phyloP scores from a whole-genome alignment of 2,797 vertebrate genomes.

The Phyllotis vaccarum region DNA sequence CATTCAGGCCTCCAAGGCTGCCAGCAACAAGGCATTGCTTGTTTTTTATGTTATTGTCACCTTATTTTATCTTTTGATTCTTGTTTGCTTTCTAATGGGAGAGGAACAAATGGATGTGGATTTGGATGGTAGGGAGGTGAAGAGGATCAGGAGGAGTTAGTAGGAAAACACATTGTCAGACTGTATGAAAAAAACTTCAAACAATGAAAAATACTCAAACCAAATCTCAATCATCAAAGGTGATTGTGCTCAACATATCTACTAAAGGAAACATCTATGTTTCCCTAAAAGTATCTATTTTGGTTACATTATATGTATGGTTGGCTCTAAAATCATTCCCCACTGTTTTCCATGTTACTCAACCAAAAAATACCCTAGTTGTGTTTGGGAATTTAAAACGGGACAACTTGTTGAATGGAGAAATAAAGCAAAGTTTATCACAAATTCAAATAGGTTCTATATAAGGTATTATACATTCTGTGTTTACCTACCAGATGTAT shows the following conservation, averaged over 20 bases:
- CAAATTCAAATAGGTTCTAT: background rate
- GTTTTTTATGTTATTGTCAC: background rate
- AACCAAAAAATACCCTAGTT: background rate
- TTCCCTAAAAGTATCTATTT: background rate
- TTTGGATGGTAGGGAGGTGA: background rate
- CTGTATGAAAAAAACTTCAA: background rate
- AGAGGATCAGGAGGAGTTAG: background rate
- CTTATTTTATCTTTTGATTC: background rate
- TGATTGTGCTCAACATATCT: background rate
- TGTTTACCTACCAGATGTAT: constrained; percentile 1
- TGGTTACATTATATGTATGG: background rate
- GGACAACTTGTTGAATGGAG: background rate
- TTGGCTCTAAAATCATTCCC: background rate
- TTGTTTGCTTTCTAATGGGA: background rate
- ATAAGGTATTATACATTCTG: background rate
- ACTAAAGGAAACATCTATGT: background rate
- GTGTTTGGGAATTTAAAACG: background rate
- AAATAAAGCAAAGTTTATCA: background rate
- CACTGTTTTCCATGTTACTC: background rate
- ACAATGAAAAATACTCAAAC: background rate
- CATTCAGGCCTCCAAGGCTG: too few relatives aligned
- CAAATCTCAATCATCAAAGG: background rate
- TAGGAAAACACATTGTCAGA: too few relatives aligned
- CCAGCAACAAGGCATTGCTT: too few relatives aligned
- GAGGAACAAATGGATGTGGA: background rate